phyloP scores from a whole-genome alignment of 2,888 invertebrate species.

The Apodemia mormo region DNA sequence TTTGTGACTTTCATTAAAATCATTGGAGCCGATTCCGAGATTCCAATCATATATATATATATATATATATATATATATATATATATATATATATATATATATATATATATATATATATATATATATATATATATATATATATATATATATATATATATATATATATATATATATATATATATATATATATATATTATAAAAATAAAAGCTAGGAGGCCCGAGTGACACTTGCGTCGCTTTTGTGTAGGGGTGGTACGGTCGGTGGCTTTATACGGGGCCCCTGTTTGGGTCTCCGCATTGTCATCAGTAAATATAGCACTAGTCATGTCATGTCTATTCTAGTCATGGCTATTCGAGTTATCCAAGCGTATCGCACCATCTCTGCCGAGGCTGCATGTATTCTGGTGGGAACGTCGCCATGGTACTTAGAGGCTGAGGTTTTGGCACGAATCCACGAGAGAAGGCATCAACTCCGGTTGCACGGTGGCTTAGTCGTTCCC shows the following conservation, averaged over 20 bases:
- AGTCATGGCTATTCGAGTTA: not conserved
- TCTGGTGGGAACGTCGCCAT: not conserved
- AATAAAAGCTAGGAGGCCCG: not conserved
- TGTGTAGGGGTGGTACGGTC: conserved; percentile 9
- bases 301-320: not conserved
- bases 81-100: no score
- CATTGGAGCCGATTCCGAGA: no score
- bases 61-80: no score
- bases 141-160: no score
- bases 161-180: no score
- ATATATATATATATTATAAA: no score
- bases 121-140: no score
- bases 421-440: not conserved
- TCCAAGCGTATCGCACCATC: not conserved
- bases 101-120: no score
- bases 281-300: conserved; percentile 3
- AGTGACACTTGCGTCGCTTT: not conserved
- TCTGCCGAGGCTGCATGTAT: conserved; percentile 3
- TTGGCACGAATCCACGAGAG: not conserved
- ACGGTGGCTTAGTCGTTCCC: not conserved
- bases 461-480: not conserved
- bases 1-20: no score
- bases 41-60: no score
- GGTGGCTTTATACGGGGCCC: conserved; percentile 20
- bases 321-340: not conserved